Evolutionary conservation across 2,888 invertebrate genomes (phyloP).

Genomic region (Thyatira batis): DNA sequence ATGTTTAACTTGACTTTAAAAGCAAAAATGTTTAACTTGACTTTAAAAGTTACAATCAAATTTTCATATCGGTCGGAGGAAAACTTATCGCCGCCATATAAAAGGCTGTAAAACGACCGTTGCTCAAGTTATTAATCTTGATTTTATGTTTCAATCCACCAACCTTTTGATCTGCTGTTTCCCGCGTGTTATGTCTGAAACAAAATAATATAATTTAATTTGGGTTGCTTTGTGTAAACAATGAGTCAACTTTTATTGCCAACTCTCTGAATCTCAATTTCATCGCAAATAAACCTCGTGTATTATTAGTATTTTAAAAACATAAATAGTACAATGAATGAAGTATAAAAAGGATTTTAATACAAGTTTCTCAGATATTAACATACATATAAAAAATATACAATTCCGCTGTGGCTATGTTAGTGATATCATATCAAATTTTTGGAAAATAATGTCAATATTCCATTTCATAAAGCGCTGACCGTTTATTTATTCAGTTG

Average conservation of each 20-base stretch:
- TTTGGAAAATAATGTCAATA: not conserved
- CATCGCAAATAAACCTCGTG: no score
- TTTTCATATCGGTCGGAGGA: not conserved
- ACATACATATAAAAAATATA: no score
- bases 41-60: not conserved
- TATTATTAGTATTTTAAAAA: no score
- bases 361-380: no score
- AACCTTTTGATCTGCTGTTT: constrained; percentile 26
- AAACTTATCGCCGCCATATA: not conserved
- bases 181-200: constrained; percentile 26
- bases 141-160: constrained; percentile 10
- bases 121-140: not conserved
- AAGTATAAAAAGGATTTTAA: no score
- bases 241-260: no score
- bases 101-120: not conserved
- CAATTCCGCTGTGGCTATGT: no score
- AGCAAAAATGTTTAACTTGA: not conserved
- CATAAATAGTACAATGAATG: no score
- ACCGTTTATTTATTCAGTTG: not conserved
- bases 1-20: not conserved
- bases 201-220: constrained; percentile 25
- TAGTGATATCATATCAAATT: constrained; percentile 11
- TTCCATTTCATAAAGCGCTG: not conserved
- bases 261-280: no score
- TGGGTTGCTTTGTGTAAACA: no score